Evolutionary conservation across 2,888 invertebrate genomes (phyloP), one percentile per base, ranked within the genome.

Genomic region (Syrphus vitripennis): DNA sequence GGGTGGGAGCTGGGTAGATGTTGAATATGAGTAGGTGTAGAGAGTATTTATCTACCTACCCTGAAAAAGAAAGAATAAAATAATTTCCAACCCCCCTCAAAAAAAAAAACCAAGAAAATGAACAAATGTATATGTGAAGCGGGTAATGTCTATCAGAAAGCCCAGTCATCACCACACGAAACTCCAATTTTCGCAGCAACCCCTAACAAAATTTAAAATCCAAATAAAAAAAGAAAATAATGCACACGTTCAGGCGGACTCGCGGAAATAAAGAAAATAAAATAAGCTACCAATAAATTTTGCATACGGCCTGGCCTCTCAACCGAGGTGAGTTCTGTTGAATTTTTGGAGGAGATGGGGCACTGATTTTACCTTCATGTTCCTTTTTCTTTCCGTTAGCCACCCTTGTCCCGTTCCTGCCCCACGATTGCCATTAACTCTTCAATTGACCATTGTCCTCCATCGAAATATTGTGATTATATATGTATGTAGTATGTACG

Each of bases 391-490:
- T 86, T 86, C 37, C 65, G 77, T 75, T 78, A 74, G 53, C 72
- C 70, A 57, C 55, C 53, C 55, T 19, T 65, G 12, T 48, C 48
- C 34, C 45, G 45, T 45, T 42, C 55, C 71, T 21, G 16, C 16
- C 67, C 55, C n/a, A 45, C 67, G 63, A 74, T 82, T 78, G 82
- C 86, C 86, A 82, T 86, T 86, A 86, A 86, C 82, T 86, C 86
- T 82, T 86, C 86, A 82, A 86, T 86, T 86, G 86, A 86, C 86
- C 86, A 86, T 86, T 86, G 86, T 86, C 86, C 82, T 74, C 86
- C 86, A 86, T 86, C 77, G 86, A 86, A 86, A 86, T 86, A 82
- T 86, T 86, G 76, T 82, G 86, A 86, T 86, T 86, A 86, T 86
- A 74, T 75, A 26, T 16, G 1, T 61, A 31, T 10, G n/a, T n/a